A percentile compares a stretch with the other conserved stretches of the same genome.
These are phyloP conservation scores for Antheraea pernyi DNA, from an alignment of 1,140 invertebrate species.

Conservation along the genomic window DNA sequence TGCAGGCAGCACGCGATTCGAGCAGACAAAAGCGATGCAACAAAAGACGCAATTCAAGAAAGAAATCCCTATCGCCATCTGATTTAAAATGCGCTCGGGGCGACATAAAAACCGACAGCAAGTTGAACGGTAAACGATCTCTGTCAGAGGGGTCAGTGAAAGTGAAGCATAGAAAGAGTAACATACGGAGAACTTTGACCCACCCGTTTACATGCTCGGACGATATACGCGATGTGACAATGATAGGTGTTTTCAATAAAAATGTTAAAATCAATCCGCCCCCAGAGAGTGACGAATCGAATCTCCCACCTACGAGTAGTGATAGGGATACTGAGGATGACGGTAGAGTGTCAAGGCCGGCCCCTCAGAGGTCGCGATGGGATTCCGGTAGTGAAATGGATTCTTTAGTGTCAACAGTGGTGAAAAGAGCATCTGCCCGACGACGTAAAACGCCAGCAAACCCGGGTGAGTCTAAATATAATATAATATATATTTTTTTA, in stretches of 20 bases:
- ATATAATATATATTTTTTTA: too few species aligned
- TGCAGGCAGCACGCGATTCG: conserved; percentile 68
- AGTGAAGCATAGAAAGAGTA: conserved; percentile 73
- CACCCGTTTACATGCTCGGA: conserved; percentile 69
- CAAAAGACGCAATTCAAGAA: conserved; percentile 75
- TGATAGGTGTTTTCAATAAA: conserved; percentile 54
- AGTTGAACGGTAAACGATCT: conserved; percentile 62
- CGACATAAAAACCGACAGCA: conserved; percentile 54
- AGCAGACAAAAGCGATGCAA: conserved; percentile 68
- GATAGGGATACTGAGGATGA: conserved; percentile 72
- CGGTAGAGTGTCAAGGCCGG: conserved; percentile 44
- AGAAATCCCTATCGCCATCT: conserved; percentile 77
- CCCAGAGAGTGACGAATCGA: conserved; percentile 69
- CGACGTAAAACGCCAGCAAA: conserved; percentile 68
- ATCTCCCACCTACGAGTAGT: conserved; percentile 67
- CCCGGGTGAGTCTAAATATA: conserved; percentile 51
- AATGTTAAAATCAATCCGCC: conserved; percentile 51
- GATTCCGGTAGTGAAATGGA: conserved; percentile 77
- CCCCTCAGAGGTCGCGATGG: conserved; percentile 56
- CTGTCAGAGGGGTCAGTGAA: conserved; percentile 76
- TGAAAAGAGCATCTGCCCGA: conserved; percentile 67
- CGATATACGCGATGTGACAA: conserved; percentile 51
- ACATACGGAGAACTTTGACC: conserved; percentile 72
- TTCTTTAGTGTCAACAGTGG: conserved; percentile 66
- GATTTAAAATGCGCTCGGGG: conserved; percentile 66